phyloP scores from a whole-genome alignment of 2,113 vertebrate species.

The Anser brachyrhynchus region DNA sequence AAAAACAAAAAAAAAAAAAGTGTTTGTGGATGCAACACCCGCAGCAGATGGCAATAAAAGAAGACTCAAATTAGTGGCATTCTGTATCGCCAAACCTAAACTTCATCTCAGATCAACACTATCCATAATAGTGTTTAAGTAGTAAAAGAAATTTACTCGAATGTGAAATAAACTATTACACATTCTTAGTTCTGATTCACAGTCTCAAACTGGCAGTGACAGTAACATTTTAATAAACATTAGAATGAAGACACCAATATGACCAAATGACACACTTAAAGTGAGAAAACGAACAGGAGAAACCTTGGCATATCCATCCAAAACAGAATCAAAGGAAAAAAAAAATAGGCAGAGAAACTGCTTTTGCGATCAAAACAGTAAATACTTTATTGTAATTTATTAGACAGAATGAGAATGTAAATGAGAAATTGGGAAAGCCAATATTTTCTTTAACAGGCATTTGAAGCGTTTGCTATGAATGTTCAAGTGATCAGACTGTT shows the following conservation, averaged over 20 bases:
- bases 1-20: fast-evolving
- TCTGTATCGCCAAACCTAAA: slow-evolving; percentile 57
- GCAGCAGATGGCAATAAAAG: slow-evolving; percentile 58
- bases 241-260: slow-evolving; percentile 68
- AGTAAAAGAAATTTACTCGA: slow-evolving; percentile 62
- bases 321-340: slow-evolving; percentile 60
- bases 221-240: slow-evolving; percentile 73
- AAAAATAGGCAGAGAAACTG: slow-evolving; percentile 36
- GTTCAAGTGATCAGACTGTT: neutral
- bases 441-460: slow-evolving; percentile 42
- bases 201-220: slow-evolving; percentile 65
- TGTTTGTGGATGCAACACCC: slow-evolving; percentile 35
- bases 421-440: slow-evolving; percentile 57
- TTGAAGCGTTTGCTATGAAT: slow-evolving; percentile 4
- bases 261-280: slow-evolving; percentile 70
- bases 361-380: slow-evolving; percentile 57
- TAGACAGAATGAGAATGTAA: slow-evolving; percentile 64
- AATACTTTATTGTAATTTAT: slow-evolving; percentile 69
- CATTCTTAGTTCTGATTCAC: slow-evolving; percentile 68
- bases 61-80: slow-evolving; percentile 60
- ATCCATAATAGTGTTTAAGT: slow-evolving; percentile 59
- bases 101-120: slow-evolving; percentile 62
- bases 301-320: slow-evolving; percentile 61
- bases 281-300: slow-evolving; percentile 67
- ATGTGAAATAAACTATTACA: slow-evolving; percentile 74